These are phyloP conservation scores for Steinernema carpocapsae DNA, from an alignment of 2,888 invertebrate genomes.

Conservation along the genomic window DNA sequence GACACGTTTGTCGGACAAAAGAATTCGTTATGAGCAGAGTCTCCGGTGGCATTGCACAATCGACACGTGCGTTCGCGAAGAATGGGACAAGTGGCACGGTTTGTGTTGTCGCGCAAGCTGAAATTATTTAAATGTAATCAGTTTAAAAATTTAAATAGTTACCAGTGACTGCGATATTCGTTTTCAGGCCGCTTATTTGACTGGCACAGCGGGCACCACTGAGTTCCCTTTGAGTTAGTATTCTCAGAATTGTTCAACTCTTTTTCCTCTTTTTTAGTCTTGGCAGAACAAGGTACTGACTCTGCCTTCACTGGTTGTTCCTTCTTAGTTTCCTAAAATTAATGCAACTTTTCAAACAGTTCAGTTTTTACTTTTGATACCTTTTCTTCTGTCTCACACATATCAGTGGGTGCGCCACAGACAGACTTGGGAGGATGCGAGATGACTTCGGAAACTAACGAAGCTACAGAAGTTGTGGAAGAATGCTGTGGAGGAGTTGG, in stretches of 20 bases:
- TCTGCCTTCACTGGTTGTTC: no score
- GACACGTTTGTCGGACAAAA: conserved; percentile 24
- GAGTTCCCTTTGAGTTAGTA: background rate
- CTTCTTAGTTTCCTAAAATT: no score
- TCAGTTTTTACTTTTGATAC: no score
- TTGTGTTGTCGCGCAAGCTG: background rate
- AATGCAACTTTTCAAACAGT: no score
- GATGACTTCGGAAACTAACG: background rate
- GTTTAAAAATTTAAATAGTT: no score
- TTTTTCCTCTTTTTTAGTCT: no score
- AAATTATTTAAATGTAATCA: background rate
- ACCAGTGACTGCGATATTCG: conserved; percentile 1
- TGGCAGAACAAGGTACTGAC: no score
- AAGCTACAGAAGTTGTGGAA: background rate
- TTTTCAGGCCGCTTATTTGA: background rate
- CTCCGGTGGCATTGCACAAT: conserved; percentile 35
- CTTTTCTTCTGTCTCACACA: no score
- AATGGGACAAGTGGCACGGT: conserved; percentile 1
- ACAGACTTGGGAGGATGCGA: no score
- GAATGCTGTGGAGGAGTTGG: background rate
- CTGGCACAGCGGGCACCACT: background rate
- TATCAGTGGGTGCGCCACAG: no score
- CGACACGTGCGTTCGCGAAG: background rate
- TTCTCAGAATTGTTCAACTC: no score
- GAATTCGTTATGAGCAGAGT: conserved; percentile 35